Evolutionary conservation across 2,113 vertebrate genomes (phyloP).

Genomic region (Vireo altiloquus): DNA sequence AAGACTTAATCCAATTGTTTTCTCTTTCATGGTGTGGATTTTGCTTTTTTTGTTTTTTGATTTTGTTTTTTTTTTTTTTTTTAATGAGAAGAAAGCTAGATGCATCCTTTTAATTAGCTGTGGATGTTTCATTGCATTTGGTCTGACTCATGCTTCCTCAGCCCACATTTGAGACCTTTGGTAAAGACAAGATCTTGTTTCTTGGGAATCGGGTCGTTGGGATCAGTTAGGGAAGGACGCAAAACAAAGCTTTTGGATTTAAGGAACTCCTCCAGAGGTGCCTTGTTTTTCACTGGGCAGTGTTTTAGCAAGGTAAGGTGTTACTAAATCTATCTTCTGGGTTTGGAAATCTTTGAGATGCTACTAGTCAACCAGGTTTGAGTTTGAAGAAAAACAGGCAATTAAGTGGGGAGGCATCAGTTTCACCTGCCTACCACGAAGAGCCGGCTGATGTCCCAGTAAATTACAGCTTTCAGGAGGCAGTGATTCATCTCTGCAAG

Average conservation of each 20-base stretch:
- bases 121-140: neutral
- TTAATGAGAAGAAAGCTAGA: neutral
- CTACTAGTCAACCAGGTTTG: neutral
- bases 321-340: neutral
- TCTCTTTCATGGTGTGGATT: neutral
- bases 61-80: neutral
- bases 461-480: conserved; percentile 41
- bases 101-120: neutral
- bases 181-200: neutral
- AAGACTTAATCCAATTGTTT: neutral
- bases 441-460: neutral
- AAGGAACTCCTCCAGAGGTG: neutral
- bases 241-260: neutral
- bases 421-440: conserved; percentile 33
- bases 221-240: neutral
- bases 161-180: neutral
- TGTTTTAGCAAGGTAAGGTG: neutral
- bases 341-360: conserved; percentile 12
- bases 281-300: neutral
- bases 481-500: conserved; percentile 15
- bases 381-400: conserved; percentile 40
- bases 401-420: conserved; percentile 42
- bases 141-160: neutral
- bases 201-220: neutral
- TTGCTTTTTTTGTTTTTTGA: neutral